These are phyloP conservation scores for Siderastrea radians DNA, from an alignment of 92 coral and sea anemone species.

Conservation along the genomic window DNA sequence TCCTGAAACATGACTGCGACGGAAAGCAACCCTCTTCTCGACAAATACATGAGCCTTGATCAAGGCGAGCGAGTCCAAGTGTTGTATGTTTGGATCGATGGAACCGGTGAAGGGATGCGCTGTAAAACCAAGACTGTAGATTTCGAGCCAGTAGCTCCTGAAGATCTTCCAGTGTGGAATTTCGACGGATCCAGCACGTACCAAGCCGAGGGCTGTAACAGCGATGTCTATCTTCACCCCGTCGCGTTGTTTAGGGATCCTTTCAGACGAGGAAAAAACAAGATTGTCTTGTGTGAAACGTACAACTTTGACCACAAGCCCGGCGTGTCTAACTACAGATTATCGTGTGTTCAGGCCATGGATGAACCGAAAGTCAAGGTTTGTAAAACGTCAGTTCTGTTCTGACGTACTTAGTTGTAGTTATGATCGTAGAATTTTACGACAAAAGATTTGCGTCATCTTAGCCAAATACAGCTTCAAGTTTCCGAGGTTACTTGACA, in stretches of 20 bases:
- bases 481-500: not conserved
- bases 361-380: conserved; percentile 80
- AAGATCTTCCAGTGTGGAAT: conserved; percentile 96
- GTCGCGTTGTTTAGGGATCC: conserved; percentile 93
- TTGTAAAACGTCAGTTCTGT: not conserved
- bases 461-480: too few species aligned
- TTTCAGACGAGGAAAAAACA: conserved; percentile 95
- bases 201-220: conserved; percentile 95
- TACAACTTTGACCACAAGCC: conserved; percentile 95
- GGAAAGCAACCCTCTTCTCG: conserved; percentile 71
- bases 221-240: conserved; percentile 97
- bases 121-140: conserved; percentile 96
- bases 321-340: conserved; percentile 83
- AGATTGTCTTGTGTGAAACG: conserved; percentile 92
- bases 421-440: too few species aligned
- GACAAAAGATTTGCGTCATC: too few species aligned
- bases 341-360: conserved; percentile 85
- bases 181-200: conserved; percentile 98
- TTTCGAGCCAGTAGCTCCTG: conserved; percentile 57
- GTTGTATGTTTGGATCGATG: conserved; percentile 97
- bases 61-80: conserved; percentile 89
- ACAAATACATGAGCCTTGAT: conserved; percentile 86
- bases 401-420: not conserved
- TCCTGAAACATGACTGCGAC: conserved; percentile 35
- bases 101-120: conserved; percentile 91